Evolutionary conservation across 92 coral and sea anemone species (phyloP).

Genomic region (Porites evermanni): DNA sequence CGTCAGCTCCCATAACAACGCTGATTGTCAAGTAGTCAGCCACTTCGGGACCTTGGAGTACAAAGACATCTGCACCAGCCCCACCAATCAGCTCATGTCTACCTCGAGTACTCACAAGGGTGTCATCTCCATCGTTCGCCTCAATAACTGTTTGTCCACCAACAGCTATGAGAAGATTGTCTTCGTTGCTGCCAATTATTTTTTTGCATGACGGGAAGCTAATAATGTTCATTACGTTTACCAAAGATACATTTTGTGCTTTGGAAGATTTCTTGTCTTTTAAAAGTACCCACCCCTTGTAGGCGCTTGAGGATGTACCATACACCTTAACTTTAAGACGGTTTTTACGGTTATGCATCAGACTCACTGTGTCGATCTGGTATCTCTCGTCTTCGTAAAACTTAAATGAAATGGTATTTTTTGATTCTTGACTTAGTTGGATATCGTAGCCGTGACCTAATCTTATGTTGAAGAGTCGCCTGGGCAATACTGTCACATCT

Average conservation of each 20-base stretch:
- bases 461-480: not conserved
- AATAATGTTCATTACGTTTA: constrained; percentile 10
- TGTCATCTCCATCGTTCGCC: constrained; percentile 43
- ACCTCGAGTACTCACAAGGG: constrained; percentile 36
- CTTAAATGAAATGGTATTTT: constrained; percentile 33
- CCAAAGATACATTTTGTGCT: not conserved
- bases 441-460: not conserved
- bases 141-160: constrained; percentile 37
- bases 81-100: constrained; percentile 34
- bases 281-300: not conserved
- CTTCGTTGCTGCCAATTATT: constrained; percentile 21
- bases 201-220: constrained; percentile 21
- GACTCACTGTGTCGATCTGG: not conserved
- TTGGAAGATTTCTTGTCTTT: not conserved
- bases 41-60: constrained; percentile 34
- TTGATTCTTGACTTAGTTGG: constrained; percentile 4
- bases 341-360: not conserved
- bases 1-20: constrained; percentile 36
- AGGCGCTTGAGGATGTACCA: too few relatives aligned
- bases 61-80: constrained; percentile 19
- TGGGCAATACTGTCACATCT: constrained; percentile 34
- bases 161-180: constrained; percentile 25
- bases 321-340: too few relatives aligned
- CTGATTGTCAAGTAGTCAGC: constrained; percentile 20
- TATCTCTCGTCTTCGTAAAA: constrained; percentile 23